Evolutionary conservation across 2,113 vertebrate genomes (phyloP), one percentile per base, ranked within the genome.

Genomic region (Elephantulus edwardii): DNA sequence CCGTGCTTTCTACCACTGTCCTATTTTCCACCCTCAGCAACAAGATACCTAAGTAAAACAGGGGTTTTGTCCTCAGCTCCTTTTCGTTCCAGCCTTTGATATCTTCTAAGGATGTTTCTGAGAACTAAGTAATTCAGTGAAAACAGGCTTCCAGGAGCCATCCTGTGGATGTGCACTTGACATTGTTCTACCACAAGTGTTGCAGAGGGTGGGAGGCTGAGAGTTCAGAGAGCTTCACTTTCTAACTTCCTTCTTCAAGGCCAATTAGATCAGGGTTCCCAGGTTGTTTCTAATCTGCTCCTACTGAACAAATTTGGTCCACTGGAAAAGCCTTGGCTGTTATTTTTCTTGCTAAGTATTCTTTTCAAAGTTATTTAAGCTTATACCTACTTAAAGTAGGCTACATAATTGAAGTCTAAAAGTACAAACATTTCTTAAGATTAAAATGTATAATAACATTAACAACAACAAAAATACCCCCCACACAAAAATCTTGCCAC

Each of bases 361-460:
- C 11, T 66, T 35, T 66, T 35, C 48, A 50, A 10, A 10, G 48
- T 50, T 62, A 60, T 10, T 64, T 33, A 24, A 60, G 58, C 8
- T 66, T 87, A 38, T 5, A 78, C 1, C 22, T 66, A 17, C 38
- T 58, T 79, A 58, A 82, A 80, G 13, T 68, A 72, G 48, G 13
- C 14, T 83, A 85, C 13, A 44, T 70, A 83, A 80, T 85, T 83
- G 93, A 90, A 93, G 83, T 86, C 24, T 28, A 56, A 86, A 76
- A 77, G 4, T 40, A 3, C 26, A 46, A 84, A n/a, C 2, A 30
- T 50, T 40, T 79, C 56, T 79, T 38, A 72, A 83, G 66, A 30
- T 79, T 44, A 40, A 66, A 10, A n/a, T n/a, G n/a, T n/a, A n/a
- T n/a, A n/a, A n/a, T n/a, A n/a, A n/a, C n/a, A n/a, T n/a, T n/a